phyloP scores from a whole-genome alignment of 2,113 vertebrate genomes.

The Monopterus albus region DNA sequence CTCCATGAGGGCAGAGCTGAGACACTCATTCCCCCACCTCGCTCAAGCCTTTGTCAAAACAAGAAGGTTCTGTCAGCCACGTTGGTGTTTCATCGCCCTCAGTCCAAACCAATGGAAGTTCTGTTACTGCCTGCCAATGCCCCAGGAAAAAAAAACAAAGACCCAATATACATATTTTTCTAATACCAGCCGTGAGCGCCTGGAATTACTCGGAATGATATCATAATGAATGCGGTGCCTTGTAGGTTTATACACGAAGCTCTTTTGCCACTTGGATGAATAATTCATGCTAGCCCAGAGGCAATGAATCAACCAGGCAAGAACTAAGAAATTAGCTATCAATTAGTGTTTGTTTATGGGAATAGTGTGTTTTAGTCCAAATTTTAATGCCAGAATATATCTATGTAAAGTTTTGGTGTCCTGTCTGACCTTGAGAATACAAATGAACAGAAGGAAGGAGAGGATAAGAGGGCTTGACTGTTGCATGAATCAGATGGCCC shows the following conservation, averaged over 20 bases:
- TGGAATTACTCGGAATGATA: slow-evolving; percentile 86
- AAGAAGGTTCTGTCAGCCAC: slow-evolving; percentile 76
- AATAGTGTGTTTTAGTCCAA: slow-evolving; percentile 69
- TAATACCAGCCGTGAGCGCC: slow-evolving; percentile 85
- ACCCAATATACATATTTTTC: slow-evolving; percentile 88
- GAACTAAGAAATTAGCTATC: slow-evolving; percentile 92
- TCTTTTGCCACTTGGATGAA: slow-evolving; percentile 88
- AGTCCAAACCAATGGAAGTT: slow-evolving; percentile 81
- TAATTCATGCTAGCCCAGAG: slow-evolving; percentile 93
- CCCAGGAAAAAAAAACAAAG: slow-evolving; percentile 73
- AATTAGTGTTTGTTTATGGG: slow-evolving; percentile 95
- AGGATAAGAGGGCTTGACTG: slow-evolving; percentile 10
- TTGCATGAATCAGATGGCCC: slow-evolving; percentile 53
- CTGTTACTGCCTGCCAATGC: slow-evolving; percentile 78
- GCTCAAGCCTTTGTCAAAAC: slow-evolving; percentile 70
- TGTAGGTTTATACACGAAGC: slow-evolving; percentile 89
- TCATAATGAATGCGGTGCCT: slow-evolving; percentile 89
- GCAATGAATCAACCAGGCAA: slow-evolving; percentile 94
- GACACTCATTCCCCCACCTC: slow-evolving; percentile 53
- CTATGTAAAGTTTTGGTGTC: slow-evolving; percentile 55
- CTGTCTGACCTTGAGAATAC: slow-evolving; percentile 64
- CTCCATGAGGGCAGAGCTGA: slow-evolving; percentile 58
- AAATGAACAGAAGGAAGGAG: slow-evolving; percentile 21
- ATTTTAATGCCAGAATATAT: slow-evolving; percentile 39
- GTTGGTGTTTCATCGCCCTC: slow-evolving; percentile 74